Base-by-base conservation (phyloP, 2,113 vertebrate species). In the Nasalis larvatus region DNA sequence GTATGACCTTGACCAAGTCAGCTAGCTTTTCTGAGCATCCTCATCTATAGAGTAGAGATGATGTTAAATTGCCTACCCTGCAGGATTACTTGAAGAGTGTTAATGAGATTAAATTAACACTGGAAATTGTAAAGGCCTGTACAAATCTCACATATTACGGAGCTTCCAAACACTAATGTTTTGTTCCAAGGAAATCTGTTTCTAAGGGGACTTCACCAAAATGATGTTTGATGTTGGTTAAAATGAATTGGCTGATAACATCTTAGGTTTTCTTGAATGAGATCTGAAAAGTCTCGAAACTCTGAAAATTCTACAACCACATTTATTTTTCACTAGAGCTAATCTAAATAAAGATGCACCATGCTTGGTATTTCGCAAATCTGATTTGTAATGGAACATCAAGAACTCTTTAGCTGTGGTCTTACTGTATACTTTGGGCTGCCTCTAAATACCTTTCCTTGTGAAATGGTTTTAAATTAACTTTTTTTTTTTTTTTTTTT, bases 401-500 rank as follows among this genome's bases (percentile, higher is more conserved):
- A 18, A 88, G 68, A 40, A 23, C 58, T 80, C 54, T 93, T 81
- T 86, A 54, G 21, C 30, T n/a, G 0, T 16, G 49, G 25, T 73
- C 68, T 93, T 77, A 16, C 42, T 69, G 0, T 80, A 9, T 56
- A 37, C 25, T 27, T 92, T 80, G 83, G 91, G 56, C 35, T 74
- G 35, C 40, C 23, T 92, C 63, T 93, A 69, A 91, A 89, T 93
- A 58, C 5, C 25, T 81, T 96, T 85, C 49, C 47, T 87, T 86
- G 45, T 81, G 71, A 91, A 91, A 89, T 94, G 89, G 12, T 91
- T 95, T 82, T 82, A 78, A 95, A 73, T 91, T 58, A 92, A 85
- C 69, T 90, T 95, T 87, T 56, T 27, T 60, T 54, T 60, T 58
- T 58, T 58, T 58, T 58, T 25, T 27, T n/a, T n/a, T n/a, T n/a